These are phyloP conservation scores for Neofelis nebulosa DNA, from an alignment of 2,113 vertebrate genomes.

Conservation along the genomic window DNA sequence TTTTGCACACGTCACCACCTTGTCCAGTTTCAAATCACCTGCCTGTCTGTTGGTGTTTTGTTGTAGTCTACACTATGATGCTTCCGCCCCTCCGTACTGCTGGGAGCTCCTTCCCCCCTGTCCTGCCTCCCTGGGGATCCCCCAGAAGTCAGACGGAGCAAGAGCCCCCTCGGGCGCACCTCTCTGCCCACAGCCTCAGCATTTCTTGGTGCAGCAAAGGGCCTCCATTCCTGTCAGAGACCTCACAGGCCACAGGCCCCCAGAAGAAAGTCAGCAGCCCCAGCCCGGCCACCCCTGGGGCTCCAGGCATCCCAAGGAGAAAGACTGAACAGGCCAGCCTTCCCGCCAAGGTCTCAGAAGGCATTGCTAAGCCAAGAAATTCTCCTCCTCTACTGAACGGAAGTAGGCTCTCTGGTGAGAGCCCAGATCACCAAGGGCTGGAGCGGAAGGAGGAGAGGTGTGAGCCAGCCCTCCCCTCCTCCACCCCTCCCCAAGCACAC, in stretches of 20 bases:
- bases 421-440: background rate
- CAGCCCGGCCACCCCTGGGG: background rate
- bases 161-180: background rate
- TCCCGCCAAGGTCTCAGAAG: background rate
- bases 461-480: background rate
- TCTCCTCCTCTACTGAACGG: background rate
- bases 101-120: background rate
- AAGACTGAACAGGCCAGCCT: background rate
- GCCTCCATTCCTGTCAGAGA: background rate
- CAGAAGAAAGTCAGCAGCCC: background rate
- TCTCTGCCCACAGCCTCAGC: background rate
- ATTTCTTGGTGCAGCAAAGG: background rate
- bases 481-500: background rate
- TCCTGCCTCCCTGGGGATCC: background rate
- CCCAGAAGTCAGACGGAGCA: background rate
- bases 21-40: background rate
- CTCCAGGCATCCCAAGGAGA: background rate
- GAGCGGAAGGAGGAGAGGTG: background rate
- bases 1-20: background rate
- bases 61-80: conserved; percentile 56
- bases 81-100: background rate
- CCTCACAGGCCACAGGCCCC: background rate
- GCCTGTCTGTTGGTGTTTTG: background rate
- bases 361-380: background rate
- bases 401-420: background rate